Conservation (phyloP, 2,888 invertebrate genomes). For the Dynastes hyllus region DNA sequence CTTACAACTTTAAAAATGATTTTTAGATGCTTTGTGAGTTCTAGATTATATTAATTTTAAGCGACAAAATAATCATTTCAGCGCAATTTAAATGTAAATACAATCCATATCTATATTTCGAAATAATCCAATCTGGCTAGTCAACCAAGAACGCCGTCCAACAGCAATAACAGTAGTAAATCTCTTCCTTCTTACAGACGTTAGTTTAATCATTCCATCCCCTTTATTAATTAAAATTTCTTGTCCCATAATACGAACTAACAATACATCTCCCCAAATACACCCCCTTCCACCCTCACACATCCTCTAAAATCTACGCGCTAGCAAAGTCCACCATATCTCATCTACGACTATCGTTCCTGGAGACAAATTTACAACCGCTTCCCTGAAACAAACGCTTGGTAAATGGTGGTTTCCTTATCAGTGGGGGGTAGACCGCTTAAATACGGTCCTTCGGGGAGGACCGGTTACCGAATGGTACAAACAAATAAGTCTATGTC, state of each 20-base stretch:
- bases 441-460: conserved; percentile 26
- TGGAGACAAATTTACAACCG: conserved; percentile 29
- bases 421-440: conserved; percentile 29
- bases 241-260: neutral
- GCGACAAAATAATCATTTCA: no score
- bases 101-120: neutral
- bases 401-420: conserved; percentile 13
- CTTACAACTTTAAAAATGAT: no score
- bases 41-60: no score
- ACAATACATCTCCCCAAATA: conserved; percentile 7
- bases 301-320: neutral
- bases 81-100: no score
- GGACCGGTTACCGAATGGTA: neutral
- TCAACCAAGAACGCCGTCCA: neutral
- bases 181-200: conserved; percentile 12
- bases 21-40: no score
- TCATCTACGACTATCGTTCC: conserved; percentile 16
- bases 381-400: neutral
- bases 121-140: neutral
- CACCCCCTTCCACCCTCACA: neutral
- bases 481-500: conserved; percentile 36
- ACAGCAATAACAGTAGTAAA: neutral
- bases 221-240: conserved; percentile 42
- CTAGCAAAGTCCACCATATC: conserved; percentile 15
- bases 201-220: neutral